Percentiles rank a stretch among this genome's conserved stretches.
Evolutionary conservation across 2,888 invertebrate species (phyloP).

Genomic region (Asteroscopus sphinx): DNA sequence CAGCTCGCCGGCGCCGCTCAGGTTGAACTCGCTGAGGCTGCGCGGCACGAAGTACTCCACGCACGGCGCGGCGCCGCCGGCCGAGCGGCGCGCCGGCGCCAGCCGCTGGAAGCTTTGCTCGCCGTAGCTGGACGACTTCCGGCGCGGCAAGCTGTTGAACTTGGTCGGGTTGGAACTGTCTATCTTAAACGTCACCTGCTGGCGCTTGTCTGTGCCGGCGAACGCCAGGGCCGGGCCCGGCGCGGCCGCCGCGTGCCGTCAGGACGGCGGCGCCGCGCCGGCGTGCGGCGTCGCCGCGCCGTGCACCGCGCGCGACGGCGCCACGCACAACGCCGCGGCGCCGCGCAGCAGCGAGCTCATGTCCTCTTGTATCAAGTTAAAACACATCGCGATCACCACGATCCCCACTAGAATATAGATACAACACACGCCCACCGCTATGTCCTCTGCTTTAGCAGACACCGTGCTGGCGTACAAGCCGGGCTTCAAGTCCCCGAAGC

Average conservation of each 20-base stretch:
- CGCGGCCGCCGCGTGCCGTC: constrained; percentile 86
- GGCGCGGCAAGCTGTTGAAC: constrained; percentile 90
- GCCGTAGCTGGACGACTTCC: constrained; percentile 75
- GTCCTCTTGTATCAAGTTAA: constrained; percentile 95
- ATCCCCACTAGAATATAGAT: constrained; percentile 95
- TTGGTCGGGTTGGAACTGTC: constrained; percentile 83
- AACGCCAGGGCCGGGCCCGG: constrained; percentile 74
- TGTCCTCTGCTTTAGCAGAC: constrained; percentile 87
- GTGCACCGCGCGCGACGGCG: constrained; percentile 78
- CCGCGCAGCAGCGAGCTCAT: constrained; percentile 78
- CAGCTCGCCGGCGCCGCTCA: constrained; percentile 88
- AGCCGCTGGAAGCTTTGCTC: constrained; percentile 91
- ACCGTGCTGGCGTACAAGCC: constrained; percentile 88
- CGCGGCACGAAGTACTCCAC: constrained; percentile 96
- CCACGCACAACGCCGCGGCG: constrained; percentile 69
- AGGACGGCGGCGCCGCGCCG: constrained; percentile 89
- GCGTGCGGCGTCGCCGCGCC: constrained; percentile 83
- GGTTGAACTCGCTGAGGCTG: constrained; percentile 95
- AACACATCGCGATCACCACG: constrained; percentile 96
- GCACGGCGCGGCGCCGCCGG: constrained; percentile 90
- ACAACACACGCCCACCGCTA: constrained; percentile 94
- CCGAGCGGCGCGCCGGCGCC: constrained; percentile 91
- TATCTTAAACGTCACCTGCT: constrained; percentile 77
- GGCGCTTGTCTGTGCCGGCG: constrained; percentile 67
- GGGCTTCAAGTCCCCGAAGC: constrained; percentile 95